phyloP scores from a whole-genome alignment of 2,113 vertebrate genomes.

The Corvus moneduloides region DNA sequence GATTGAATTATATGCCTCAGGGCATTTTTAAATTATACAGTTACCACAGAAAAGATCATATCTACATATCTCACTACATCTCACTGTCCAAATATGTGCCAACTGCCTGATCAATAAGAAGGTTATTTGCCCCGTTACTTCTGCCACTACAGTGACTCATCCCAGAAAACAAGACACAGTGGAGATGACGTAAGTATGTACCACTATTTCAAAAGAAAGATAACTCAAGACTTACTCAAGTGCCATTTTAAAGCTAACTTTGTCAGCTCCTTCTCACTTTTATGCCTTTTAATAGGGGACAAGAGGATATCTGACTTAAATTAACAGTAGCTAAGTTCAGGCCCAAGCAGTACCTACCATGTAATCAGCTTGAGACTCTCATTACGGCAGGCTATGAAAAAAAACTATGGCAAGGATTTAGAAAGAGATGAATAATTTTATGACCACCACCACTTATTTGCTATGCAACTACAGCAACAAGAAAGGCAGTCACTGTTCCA shows the following conservation, averaged over 20 bases:
- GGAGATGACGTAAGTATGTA: neutral
- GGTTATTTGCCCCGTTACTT: neutral
- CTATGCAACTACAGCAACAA: slow-evolving; percentile 14
- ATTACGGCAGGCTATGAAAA: neutral
- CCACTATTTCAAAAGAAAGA: neutral
- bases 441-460: neutral
- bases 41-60: neutral
- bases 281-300: neutral
- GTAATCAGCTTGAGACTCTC: neutral
- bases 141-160: neutral
- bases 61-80: neutral
- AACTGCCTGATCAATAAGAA: neutral
- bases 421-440: slow-evolving; percentile 25
- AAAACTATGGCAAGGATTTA: neutral
- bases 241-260: neutral
- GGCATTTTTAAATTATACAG: neutral
- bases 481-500: neutral
- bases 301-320: neutral
- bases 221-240: neutral
- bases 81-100: neutral
- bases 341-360: neutral
- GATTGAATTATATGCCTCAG: neutral
- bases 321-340: neutral
- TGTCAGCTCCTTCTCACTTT: neutral
- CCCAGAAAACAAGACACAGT: neutral